Evolutionary conservation across 2,888 invertebrate genomes (phyloP).

Genomic region (Trichopria drosophilae): DNA sequence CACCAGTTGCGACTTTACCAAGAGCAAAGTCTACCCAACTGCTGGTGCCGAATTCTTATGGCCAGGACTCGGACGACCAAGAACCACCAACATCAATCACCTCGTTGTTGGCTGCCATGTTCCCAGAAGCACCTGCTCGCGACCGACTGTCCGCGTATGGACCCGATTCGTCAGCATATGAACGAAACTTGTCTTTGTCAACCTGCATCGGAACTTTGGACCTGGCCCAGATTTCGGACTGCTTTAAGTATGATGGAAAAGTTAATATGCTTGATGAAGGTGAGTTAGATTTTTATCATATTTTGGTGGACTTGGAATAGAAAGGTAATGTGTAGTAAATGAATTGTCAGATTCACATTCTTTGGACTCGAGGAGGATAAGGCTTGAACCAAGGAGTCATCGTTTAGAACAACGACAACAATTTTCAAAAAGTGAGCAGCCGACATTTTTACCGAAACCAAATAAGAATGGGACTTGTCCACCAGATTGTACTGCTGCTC

Average conservation of each 20-base stretch:
- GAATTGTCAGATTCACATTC: conserved; percentile 37
- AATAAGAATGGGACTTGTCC: too few species aligned
- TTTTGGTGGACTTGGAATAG: background rate
- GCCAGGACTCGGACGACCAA: conserved; percentile 36
- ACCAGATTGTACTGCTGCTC: background rate
- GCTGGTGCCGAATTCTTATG: conserved; percentile 45
- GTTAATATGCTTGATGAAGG: conserved; percentile 39
- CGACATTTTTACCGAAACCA: too few species aligned
- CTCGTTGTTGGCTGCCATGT: conserved; percentile 54
- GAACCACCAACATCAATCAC: conserved; percentile 52
- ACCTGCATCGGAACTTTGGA: conserved; percentile 45
- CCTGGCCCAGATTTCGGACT: conserved; percentile 45
- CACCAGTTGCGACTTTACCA: conserved; percentile 52
- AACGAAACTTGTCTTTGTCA: conserved; percentile 44
- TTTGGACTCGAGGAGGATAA: conserved; percentile 44
- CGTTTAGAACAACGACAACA: conserved; percentile 41
- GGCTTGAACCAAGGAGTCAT: conserved; percentile 51
- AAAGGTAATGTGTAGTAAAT: conserved; percentile 1
- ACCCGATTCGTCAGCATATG: conserved; percentile 41
- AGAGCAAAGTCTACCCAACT: conserved; percentile 57
- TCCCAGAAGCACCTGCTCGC: conserved; percentile 50
- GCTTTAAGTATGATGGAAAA: conserved; percentile 40
- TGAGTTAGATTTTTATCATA: conserved; percentile 15
- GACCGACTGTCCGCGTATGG: conserved; percentile 50
- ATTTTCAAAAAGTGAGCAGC: conserved; percentile 26